A percentile compares a stretch with the other conserved stretches of the same genome.
phyloP scores from a whole-genome alignment of 2,888 invertebrate species.

The Diarsia rubi region DNA sequence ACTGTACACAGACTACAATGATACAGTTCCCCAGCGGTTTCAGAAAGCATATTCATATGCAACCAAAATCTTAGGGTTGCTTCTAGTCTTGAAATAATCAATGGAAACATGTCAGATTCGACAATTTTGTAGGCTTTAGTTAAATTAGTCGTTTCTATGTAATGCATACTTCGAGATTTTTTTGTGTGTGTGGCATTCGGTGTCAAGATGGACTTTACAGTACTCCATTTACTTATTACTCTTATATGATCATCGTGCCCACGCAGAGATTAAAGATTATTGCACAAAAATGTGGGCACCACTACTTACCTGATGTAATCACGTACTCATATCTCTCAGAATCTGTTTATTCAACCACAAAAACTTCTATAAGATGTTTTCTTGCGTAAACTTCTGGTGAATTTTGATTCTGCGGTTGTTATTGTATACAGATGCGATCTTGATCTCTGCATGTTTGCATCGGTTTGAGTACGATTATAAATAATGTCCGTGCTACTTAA shows the following conservation, averaged over 20 bases:
- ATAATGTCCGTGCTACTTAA: constrained; percentile 41
- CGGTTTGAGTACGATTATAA: constrained; percentile 34
- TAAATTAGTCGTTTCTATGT: background rate
- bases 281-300: constrained; percentile 45
- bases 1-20: too few relatives aligned
- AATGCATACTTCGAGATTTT: background rate
- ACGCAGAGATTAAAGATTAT: constrained; percentile 40
- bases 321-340: constrained; percentile 12
- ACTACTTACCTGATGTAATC: constrained; percentile 34
- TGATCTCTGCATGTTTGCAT: constrained; percentile 35
- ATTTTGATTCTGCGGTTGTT: constrained; percentile 41
- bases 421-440: constrained; percentile 47
- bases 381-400: constrained; percentile 11
- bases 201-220: background rate
- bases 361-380: constrained; percentile 13
- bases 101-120: background rate
- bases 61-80: background rate
- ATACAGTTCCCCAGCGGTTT: background rate
- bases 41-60: background rate
- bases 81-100: background rate
- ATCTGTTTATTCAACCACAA: constrained; percentile 40
- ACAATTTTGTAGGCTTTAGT: too few relatives aligned
- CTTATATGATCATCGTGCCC: constrained; percentile 14
- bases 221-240: constrained; percentile 10
- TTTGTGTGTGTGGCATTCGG: background rate